Conservation (phyloP, 2,888 invertebrate species). For the Drosophila cyrtoloma region DNA sequence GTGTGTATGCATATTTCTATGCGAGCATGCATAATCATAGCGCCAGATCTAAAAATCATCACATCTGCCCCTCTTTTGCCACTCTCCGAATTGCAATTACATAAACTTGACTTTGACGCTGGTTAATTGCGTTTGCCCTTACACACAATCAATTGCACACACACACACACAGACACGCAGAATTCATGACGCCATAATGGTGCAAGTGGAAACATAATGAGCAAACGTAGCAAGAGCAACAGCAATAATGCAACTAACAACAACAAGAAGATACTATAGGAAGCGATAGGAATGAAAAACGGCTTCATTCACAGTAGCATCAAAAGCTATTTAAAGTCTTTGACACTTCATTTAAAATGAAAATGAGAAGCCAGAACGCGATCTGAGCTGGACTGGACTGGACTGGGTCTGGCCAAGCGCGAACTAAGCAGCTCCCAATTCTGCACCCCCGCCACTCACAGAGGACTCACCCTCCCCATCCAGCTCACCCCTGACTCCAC, state of each 20-base stretch:
- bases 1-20: background rate
- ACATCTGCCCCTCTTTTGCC: background rate
- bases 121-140: slow-evolving; percentile 41
- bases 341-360: slow-evolving; percentile 82
- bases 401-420: slow-evolving; percentile 1
- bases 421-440: background rate
- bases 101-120: slow-evolving; percentile 49
- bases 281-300: slow-evolving; percentile 63
- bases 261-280: slow-evolving; percentile 33
- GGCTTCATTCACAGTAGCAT: slow-evolving; percentile 79
- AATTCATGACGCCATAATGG: slow-evolving; percentile 8
- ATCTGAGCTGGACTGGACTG: background rate
- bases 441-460: slow-evolving; percentile 31
- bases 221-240: slow-evolving; percentile 20
- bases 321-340: slow-evolving; percentile 82
- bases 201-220: slow-evolving; percentile 11
- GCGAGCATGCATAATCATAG: background rate
- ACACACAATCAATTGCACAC: background rate
- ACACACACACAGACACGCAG: background rate
- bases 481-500: slow-evolving; percentile 12
- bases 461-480: background rate
- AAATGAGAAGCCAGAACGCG: slow-evolving; percentile 66
- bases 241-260: slow-evolving; percentile 30
- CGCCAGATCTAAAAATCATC: background rate
- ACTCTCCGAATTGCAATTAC: slow-evolving; percentile 11